Conservation (phyloP, 2,888 invertebrate genomes). For the Clostera curtula region DNA sequence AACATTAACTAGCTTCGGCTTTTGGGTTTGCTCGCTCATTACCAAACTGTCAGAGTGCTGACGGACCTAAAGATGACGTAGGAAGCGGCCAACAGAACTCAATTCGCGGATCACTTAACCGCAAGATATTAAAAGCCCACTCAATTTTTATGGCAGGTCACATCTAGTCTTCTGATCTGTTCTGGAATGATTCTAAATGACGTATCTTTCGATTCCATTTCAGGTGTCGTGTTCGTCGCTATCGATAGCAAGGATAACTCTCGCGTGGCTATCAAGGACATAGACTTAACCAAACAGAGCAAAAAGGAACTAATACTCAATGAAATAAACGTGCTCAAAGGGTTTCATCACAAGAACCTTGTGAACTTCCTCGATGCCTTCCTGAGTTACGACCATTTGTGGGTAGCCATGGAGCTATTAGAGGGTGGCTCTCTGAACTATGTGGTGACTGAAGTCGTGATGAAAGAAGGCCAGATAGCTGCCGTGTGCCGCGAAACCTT, state of each 20-base stretch:
- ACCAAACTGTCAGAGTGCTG: too few species aligned
- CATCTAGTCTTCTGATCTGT: too few species aligned
- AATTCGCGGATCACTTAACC: too few species aligned
- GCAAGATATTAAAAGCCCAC: too few species aligned
- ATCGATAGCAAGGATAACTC: slow-evolving; percentile 82
- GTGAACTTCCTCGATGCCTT: slow-evolving; percentile 97
- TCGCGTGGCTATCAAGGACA: slow-evolving; percentile 96
- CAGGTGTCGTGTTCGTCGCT: slow-evolving; percentile 93
- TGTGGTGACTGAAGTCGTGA: slow-evolving; percentile 96
- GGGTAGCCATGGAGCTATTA: slow-evolving; percentile 97
- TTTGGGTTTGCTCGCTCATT: too few species aligned
- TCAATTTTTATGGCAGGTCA: too few species aligned
- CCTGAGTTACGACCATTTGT: slow-evolving; percentile 92
- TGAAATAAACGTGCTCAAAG: slow-evolving; percentile 93
- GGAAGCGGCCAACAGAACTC: too few species aligned
- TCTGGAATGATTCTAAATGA: too few species aligned
- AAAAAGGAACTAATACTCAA: slow-evolving; percentile 97
- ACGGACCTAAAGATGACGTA: too few species aligned
- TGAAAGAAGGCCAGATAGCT: slow-evolving; percentile 98
- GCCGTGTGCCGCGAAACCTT: slow-evolving; percentile 91
- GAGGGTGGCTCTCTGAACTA: slow-evolving; percentile 97
- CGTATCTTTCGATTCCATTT: slow-evolving; percentile 15
- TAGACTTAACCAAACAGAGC: slow-evolving; percentile 94
- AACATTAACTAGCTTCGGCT: too few species aligned
- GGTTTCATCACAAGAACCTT: slow-evolving; percentile 94